A percentile compares a stretch with the other conserved stretches of the same genome.
Evolutionary conservation across 2,888 invertebrate species (phyloP).

Genomic region (Carterocephalus palaemon): DNA sequence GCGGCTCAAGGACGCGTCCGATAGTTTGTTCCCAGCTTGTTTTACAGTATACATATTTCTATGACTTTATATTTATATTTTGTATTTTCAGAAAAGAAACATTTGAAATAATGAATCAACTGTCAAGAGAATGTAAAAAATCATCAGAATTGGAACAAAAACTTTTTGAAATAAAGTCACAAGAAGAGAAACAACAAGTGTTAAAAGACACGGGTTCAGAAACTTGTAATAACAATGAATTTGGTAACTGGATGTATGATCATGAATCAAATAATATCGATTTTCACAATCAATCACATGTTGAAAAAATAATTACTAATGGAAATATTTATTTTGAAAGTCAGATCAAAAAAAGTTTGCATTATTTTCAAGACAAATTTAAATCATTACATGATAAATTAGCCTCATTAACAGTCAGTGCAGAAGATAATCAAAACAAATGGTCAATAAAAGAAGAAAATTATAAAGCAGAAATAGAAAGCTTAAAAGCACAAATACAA

Average conservation of each 20-base stretch:
- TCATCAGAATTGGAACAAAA: slow-evolving; percentile 53
- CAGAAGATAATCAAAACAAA: slow-evolving; percentile 61
- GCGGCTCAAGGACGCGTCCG: too few species aligned
- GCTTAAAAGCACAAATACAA: slow-evolving; percentile 49
- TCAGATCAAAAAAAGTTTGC: slow-evolving; percentile 54
- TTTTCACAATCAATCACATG: slow-evolving; percentile 43
- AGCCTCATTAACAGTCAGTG: slow-evolving; percentile 59
- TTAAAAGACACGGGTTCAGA: slow-evolving; percentile 23
- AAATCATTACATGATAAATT: slow-evolving; percentile 66
- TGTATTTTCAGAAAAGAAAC: slow-evolving; percentile 64
- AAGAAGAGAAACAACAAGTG: slow-evolving; percentile 33
- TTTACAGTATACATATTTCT: slow-evolving; percentile 5
- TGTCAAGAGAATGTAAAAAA: slow-evolving; percentile 59
- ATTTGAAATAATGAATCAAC: slow-evolving; percentile 55
- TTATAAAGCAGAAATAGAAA: slow-evolving; percentile 66
- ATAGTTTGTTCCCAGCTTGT: too few species aligned
- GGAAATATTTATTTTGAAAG: slow-evolving; percentile 51
- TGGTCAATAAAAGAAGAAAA: slow-evolving; percentile 68
- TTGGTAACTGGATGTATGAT: slow-evolving; percentile 59
- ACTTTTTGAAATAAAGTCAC: slow-evolving; percentile 47
- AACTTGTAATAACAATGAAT: slow-evolving; percentile 42
- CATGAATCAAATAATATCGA: slow-evolving; percentile 46
- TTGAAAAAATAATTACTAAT: slow-evolving; percentile 44
- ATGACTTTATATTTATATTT: slow-evolving; percentile 1
- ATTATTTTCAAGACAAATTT: slow-evolving; percentile 68